Evolutionary conservation across 64 coral and sea anemone genomes (phyloP), one percentile per base, ranked within the genome.

Genomic region (Anthopleura sola): DNA sequence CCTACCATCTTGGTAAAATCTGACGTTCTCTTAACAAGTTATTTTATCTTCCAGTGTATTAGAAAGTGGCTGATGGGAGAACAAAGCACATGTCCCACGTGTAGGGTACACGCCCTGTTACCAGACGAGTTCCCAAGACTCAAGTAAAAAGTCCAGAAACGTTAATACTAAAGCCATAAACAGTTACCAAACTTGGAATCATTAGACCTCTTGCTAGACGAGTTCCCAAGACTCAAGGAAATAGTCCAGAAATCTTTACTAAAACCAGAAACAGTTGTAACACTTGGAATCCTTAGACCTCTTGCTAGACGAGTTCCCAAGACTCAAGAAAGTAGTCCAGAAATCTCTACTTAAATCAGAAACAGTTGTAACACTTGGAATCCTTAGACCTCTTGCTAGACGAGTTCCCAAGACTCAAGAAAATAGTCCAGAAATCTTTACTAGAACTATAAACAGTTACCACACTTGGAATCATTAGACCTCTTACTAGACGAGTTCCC

Each of bases 31-130:
- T 32, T 69, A 28, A 33, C 13, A 37, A 31, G n/a, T 75, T 5
- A 51, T 85, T 86, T 80, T 57, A 5, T 85, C 4, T 95, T 92
- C 12, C 51, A 99, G 97, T 99, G 97, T 58, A 99, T 99, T 82
- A 88, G 93, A n/a, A 99, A 99, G 50, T 99, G 97, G 97, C 50
- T 99, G 56, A 36, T 94, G 49, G 97, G 97, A 64, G 97, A 99
- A 36, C 97, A 99, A 50, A 99, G 97, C 79, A 99, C 97, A 6
- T 99, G 97, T 64, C 97, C 97, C 49, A 99, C 97, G 47, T 99
- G 97, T 36, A 80, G 97, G 9, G 97, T 99, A 34, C 97, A 99
- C 82, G 97, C 97, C 23, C 90, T 99, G 23, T 75, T 99, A 47
- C 97, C 97, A 24, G 97, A 99, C 81, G 97, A 99, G 83, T 99